Percentiles rank a stretch among this genome's conserved stretches.
phyloP scores from a whole-genome alignment of 2,797 vertebrate species.

The Echeneis naucrates region DNA sequence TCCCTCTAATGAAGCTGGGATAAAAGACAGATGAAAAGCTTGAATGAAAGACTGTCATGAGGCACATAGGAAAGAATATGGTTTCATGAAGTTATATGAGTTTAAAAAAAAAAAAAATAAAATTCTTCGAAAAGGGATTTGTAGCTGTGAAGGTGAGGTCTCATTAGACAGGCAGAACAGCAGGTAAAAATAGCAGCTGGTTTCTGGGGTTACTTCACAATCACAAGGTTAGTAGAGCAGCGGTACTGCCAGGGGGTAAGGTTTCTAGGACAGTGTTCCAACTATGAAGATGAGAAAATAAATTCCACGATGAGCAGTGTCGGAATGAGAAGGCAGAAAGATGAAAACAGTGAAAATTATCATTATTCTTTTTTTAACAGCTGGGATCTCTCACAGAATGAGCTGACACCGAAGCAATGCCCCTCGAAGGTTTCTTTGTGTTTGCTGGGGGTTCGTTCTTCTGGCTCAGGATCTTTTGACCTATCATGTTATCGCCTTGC shows the following conservation, averaged over 20 bases:
- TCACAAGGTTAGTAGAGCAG: constrained; percentile 67
- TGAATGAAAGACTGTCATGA: not conserved
- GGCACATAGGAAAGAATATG: not conserved
- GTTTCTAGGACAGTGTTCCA: constrained; percentile 62
- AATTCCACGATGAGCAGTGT: not conserved
- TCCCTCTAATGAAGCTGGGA: not conserved
- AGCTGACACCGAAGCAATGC: not conserved
- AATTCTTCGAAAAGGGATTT: constrained; percentile 9
- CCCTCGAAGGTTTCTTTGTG: not conserved
- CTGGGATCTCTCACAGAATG: constrained; percentile 5
- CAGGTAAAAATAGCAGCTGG: constrained; percentile 49
- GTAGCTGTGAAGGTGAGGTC: constrained; percentile 25
- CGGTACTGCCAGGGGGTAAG: constrained; percentile 24
- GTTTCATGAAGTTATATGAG: not conserved
- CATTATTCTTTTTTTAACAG: not conserved
- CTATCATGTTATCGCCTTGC: not conserved
- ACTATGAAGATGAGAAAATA: constrained; percentile 30
- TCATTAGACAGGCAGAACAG: constrained; percentile 42
- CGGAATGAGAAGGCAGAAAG: constrained; percentile 22
- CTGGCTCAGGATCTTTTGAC: not conserved
- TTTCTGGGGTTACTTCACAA: constrained; percentile 56
- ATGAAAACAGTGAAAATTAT: not conserved
- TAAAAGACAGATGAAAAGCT: not conserved
- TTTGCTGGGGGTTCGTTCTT: not conserved
- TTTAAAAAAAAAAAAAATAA: not conserved